phyloP scores from a whole-genome alignment of 2,888 invertebrate species.

The Cyrtodaria siliqua region DNA sequence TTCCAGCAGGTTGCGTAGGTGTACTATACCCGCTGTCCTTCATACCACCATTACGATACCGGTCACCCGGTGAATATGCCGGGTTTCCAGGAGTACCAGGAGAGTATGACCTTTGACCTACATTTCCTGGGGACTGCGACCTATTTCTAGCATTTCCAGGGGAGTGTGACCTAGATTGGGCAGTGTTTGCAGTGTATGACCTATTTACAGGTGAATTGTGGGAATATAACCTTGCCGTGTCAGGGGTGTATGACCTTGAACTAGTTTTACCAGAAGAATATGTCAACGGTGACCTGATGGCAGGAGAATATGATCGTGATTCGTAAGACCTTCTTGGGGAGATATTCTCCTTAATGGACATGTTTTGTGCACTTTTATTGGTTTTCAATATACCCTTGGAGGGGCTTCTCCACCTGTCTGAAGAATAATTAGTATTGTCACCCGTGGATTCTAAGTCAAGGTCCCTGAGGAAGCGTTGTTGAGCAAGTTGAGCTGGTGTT shows the following conservation, averaged over 20 bases:
- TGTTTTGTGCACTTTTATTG: constrained; percentile 66
- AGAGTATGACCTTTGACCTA: constrained; percentile 51
- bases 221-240: constrained; percentile 29
- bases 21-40: constrained; percentile 63
- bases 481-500: constrained; percentile 54
- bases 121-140: constrained; percentile 42
- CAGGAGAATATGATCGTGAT: constrained; percentile 61
- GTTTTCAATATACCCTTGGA: constrained; percentile 68
- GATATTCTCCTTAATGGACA: constrained; percentile 67
- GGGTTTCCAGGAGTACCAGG: constrained; percentile 42
- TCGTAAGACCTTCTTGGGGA: constrained; percentile 47
- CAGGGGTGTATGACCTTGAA: constrained; percentile 50
- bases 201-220: constrained; percentile 13
- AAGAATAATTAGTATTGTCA: constrained; percentile 22
- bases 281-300: constrained; percentile 41
- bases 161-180: constrained; percentile 38
- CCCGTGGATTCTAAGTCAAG: constrained; percentile 52
- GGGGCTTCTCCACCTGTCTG: constrained; percentile 44
- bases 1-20: constrained; percentile 38
- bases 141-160: constrained; percentile 30
- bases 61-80: constrained; percentile 46
- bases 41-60: constrained; percentile 30
- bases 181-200: constrained; percentile 27
- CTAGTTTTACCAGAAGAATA: constrained; percentile 26
- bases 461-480: constrained; percentile 64